Base-by-base conservation (phyloP, 2,797 vertebrate genomes). In the Thalassophryne amazonica region DNA sequence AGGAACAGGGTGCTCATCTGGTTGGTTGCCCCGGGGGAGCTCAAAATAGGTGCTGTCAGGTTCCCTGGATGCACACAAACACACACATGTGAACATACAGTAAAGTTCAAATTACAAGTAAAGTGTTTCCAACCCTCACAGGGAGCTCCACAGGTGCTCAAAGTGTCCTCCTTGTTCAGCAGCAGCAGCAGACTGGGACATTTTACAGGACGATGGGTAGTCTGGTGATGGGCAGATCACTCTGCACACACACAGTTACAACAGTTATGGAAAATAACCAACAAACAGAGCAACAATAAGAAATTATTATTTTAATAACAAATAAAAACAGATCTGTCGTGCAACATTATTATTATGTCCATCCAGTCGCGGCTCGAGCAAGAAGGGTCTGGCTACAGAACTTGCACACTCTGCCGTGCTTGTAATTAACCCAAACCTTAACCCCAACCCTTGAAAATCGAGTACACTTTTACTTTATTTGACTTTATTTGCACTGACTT, bases 11-110 rank as follows among this genome's bases (percentile, higher is more conserved):
- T 68, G 72, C 47, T 88, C 84, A 40, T 86, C 86, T 0, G 58
- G 39, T 41, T 93, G 92, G 59, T 73, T 88, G 21, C 91, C 68
- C 2, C 89, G 86, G 2, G 95, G 92, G 14, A 98, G 92, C 88
- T 97, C 94, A 1, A 93, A 99, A 76, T 98, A 99, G 33, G 95
- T 98, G 85, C 94, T 98, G 87, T 99, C 97, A 0, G 97, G 96
- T 69, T 98, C 97, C 75, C 97, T 99, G 81, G 3, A 35, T 68
- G 65, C 13, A 29, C 29, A 76, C 8, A 25, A 22, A 32, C 1
- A 10, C 2, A 51, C 22, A 38, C 1, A 20, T 12, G 18, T 35
- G 3, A 49, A 46, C 3, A 33, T 38, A 45, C 13, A 35, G 32
- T 5, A 25, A 25, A 2, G 4, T 10, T 5, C 14, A 30, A 30